phyloP scores from a whole-genome alignment of 1,140 invertebrate genomes.

The Aphaenogaster floridana region DNA sequence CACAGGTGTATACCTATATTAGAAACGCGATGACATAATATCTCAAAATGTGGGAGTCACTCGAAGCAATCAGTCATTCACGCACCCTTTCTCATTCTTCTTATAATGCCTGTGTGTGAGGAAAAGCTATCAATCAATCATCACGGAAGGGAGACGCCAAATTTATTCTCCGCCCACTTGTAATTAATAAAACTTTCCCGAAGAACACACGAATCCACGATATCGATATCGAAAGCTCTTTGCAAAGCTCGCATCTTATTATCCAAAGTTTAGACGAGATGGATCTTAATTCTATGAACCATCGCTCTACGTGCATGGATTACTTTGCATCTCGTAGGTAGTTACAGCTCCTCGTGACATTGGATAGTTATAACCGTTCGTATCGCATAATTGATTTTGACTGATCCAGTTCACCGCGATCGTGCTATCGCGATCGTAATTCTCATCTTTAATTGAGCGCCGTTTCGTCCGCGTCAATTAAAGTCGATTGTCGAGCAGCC shows the following conservation, averaged over 20 bases:
- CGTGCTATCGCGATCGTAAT: neutral
- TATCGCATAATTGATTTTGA: constrained; percentile 7
- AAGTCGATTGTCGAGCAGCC: neutral
- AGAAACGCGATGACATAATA: neutral
- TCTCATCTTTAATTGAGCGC: constrained; percentile 18
- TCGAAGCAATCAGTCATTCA: constrained; percentile 4
- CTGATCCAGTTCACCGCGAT: neutral
- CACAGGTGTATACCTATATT: neutral
- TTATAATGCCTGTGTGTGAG: neutral
- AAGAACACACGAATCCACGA: neutral
- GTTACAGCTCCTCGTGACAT: neutral
- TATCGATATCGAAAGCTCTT: neutral
- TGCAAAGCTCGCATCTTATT: neutral
- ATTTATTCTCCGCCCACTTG: neutral
- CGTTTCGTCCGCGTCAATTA: constrained; percentile 4
- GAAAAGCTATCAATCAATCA: constrained; percentile 20
- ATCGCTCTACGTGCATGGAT: neutral
- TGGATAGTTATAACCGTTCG: neutral
- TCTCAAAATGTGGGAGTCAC: neutral
- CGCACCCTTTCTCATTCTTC: neutral
- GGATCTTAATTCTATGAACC: neutral
- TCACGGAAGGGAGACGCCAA: neutral
- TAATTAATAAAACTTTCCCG: constrained; percentile 10
- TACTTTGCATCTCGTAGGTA: constrained; percentile 6
- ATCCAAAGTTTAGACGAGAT: constrained; percentile 7